Conservation (phyloP, 2,888 invertebrate genomes). For the Hyposoter dolosus region DNA sequence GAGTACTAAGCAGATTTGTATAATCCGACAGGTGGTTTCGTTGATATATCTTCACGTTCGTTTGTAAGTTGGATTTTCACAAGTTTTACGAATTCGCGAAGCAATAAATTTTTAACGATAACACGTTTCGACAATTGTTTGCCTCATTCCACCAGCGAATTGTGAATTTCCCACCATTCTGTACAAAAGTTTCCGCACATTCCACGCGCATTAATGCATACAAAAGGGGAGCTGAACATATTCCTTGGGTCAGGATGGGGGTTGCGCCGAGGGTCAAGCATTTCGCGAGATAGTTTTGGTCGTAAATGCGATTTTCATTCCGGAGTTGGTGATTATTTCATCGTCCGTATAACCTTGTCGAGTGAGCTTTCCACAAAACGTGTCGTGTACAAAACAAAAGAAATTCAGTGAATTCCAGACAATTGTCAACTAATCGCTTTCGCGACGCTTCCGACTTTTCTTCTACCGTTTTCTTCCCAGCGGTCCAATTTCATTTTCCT, state of each 20-base stretch:
- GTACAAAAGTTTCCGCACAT: conserved; percentile 4
- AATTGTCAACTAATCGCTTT: conserved; percentile 70
- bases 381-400: conserved; percentile 57
- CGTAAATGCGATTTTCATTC: conserved; percentile 46
- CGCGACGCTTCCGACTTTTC: conserved; percentile 56
- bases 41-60: conserved; percentile 4
- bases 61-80: background rate
- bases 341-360: conserved; percentile 20
- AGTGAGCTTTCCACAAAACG: conserved; percentile 3
- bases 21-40: conserved; percentile 11
- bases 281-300: conserved; percentile 33
- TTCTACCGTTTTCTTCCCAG: conserved; percentile 57
- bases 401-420: conserved; percentile 63
- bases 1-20: conserved; percentile 1
- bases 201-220: conserved; percentile 1
- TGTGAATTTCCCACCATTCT: background rate
- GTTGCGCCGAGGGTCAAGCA: conserved; percentile 19
- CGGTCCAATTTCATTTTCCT: conserved; percentile 61
- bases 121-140: conserved; percentile 14
- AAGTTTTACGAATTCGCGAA: background rate
- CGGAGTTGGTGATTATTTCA: conserved; percentile 50
- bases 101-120: conserved; percentile 18
- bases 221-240: conserved; percentile 1
- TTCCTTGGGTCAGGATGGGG: conserved; percentile 2
- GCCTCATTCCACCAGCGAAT: background rate